Conservation (phyloP, 2,113 vertebrate genomes). For the Zosterops hypoxanthus region DNA sequence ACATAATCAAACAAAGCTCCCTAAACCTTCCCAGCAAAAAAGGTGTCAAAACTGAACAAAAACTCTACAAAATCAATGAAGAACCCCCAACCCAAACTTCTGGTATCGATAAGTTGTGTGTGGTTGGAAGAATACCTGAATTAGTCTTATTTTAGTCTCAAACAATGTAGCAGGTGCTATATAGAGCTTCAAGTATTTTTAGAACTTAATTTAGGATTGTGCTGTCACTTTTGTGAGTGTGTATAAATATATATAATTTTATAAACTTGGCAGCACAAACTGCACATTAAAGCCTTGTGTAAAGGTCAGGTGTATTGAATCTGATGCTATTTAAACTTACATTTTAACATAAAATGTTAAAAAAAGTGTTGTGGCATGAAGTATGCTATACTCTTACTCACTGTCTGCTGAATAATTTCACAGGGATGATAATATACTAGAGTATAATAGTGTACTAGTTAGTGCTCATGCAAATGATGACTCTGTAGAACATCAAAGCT, state of each 20-base stretch:
- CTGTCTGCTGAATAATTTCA: not conserved
- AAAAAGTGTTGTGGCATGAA: not conserved
- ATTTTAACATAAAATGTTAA: not conserved
- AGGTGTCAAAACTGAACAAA: not conserved
- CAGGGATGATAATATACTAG: not conserved
- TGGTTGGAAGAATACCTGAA: not conserved
- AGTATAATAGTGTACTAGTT: not conserved
- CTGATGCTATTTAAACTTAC: not conserved
- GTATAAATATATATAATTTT: not conserved
- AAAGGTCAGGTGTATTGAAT: slow-evolving; percentile 7
- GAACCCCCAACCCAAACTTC: not conserved
- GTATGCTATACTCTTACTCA: not conserved
- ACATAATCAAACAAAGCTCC: not conserved
- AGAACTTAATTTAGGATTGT: slow-evolving; percentile 25
- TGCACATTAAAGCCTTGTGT: not conserved
- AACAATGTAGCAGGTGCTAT: not conserved
- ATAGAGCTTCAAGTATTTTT: not conserved
- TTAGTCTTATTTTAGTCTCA: not conserved
- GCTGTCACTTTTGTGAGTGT: not conserved
- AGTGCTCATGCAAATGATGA: not conserved
- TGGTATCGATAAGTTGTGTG: not conserved
- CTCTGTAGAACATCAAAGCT: not conserved
- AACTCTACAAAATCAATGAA: not conserved
- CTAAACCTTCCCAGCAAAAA: not conserved
- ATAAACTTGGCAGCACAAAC: not conserved